Evolutionary conservation across 2,888 invertebrate genomes (phyloP), one percentile per base, ranked within the genome.

Genomic region (Aspidiotus rigidus): DNA sequence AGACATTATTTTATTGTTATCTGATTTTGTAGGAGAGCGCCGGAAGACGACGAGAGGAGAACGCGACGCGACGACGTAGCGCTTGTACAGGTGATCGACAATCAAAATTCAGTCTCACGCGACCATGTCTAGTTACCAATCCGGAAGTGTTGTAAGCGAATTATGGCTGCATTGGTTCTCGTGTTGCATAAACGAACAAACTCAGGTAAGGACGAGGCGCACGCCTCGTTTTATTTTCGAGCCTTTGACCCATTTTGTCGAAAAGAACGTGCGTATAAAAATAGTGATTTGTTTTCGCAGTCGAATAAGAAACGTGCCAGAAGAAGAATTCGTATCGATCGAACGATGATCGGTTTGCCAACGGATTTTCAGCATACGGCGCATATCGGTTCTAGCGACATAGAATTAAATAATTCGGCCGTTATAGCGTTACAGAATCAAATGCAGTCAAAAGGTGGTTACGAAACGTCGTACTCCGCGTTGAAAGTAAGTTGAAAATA

Each of bases 381-480:
- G 6, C 91, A 92, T 78, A 87, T 92, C 77, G 91, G 96, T 39
- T 92, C 93, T 17, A 88, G 89, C 64, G 95, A 96, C 79, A 86
- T 93, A 71, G 89, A 90, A 77, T 84, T 90, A 81, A 89, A 88
- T 28, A 86, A 86, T 71, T 87, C 87, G 74, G 86, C 93, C 80
- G 82, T 95, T 73, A 86, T 87, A 77, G 89, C 90, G 74, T 86
- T 95, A 77, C 93, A 94, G 80, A 89, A 87, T 76, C 94, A 95
- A 80, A 93, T 96, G 94, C 89, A 90, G 79, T 92, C 93, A 80
- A 96, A 96, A 83, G 95, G 95, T 67, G 94, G 93, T 74, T 94
- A 93, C 78, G 91, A 93, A 78, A 85, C 85, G 13, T 69, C 69
- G 39, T 69, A 69, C 56, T 57, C 69, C 17, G 62, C 62, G 16